Base-by-base conservation (phyloP, 2,888 invertebrate genomes). In the Drosophila monieri region DNA sequence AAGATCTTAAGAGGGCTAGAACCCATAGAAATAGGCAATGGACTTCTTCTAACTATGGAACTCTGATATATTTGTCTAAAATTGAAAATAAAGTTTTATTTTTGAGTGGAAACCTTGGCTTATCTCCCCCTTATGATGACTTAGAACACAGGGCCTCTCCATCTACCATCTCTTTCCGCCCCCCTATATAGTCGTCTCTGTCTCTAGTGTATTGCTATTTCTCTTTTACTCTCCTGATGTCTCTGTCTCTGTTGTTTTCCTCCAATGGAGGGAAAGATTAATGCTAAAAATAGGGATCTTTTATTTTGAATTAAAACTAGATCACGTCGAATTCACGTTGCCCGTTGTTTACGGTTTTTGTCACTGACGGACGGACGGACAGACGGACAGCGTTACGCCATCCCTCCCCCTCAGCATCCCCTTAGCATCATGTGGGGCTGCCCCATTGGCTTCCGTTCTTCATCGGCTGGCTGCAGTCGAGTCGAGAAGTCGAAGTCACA, bases 221-320 rank as follows among this genome's bases (percentile, higher is more conserved):
- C 18, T 25, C 3, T 3, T 25, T 6, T 35, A 18, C 32, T 9
- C 35, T 9, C 39, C 25, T 23, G 4, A 23, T 23, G 25, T 46
- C 47, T 23, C 18, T 41, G 41, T 43, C 32, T 54, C 41, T 47
- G 47, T 59, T 68, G 52, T 67, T 60, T 68, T 68, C 23, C 54
- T 60, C 67, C 39, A 27, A 14, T 52, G 47, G 60, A 68, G 60
- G 30, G 66, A 35, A 32, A 69, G 78, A 76, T 67, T 78, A 69
- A 65, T 85, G 81, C 87, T 88, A 88, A 88, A 89, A 88, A 89
- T 88, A 89, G 84, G 67, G 76, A 78, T 87, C 44, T 60, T 53
- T 61, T 69, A 77, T 88, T 89, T 89, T 80, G 80, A 87, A 85
- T 86, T 56, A 61, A 86, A 89, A 89, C 86, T 89, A 88, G 89